Evolutionary conservation across 2,113 vertebrate genomes (phyloP).

Genomic region (Psilopogon haemacephalus): DNA sequence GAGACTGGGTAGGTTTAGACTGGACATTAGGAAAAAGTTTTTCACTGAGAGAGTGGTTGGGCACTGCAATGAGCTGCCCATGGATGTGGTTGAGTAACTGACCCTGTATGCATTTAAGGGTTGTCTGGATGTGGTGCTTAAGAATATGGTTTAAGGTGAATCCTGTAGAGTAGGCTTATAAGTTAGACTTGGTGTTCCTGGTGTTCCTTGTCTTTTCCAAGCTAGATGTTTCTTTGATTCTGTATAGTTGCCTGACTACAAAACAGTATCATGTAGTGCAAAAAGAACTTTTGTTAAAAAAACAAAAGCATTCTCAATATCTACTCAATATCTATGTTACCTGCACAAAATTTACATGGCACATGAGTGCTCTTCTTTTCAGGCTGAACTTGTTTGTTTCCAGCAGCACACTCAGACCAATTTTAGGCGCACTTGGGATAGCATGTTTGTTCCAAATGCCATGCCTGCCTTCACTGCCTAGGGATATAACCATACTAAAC

Average conservation of each 20-base stretch:
- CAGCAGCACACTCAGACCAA: accelerated
- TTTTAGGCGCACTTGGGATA: background rate
- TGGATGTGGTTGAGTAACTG: too few species aligned
- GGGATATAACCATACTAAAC: background rate
- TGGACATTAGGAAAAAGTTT: too few species aligned
- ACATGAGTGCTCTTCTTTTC: background rate
- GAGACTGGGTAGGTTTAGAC: too few species aligned
- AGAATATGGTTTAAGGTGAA: too few species aligned
- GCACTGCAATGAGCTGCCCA: too few species aligned
- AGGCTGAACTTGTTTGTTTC: background rate
- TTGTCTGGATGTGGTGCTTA: too few species aligned
- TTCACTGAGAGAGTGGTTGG: too few species aligned
- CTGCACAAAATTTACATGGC: background rate
- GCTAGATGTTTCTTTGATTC: too few species aligned
- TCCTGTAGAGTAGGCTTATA: too few species aligned
- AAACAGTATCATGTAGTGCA: background rate
- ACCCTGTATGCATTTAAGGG: too few species aligned
- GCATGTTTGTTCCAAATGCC: background rate
- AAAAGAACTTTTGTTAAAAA: background rate
- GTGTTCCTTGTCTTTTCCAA: too few species aligned
- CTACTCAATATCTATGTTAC: accelerated
- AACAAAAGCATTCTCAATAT: background rate
- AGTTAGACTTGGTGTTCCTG: too few species aligned
- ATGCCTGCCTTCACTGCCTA: background rate
- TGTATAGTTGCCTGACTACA: background rate